Evolutionary conservation across 2,113 vertebrate species (phyloP).

Genomic region (Taurulus bubalis): DNA sequence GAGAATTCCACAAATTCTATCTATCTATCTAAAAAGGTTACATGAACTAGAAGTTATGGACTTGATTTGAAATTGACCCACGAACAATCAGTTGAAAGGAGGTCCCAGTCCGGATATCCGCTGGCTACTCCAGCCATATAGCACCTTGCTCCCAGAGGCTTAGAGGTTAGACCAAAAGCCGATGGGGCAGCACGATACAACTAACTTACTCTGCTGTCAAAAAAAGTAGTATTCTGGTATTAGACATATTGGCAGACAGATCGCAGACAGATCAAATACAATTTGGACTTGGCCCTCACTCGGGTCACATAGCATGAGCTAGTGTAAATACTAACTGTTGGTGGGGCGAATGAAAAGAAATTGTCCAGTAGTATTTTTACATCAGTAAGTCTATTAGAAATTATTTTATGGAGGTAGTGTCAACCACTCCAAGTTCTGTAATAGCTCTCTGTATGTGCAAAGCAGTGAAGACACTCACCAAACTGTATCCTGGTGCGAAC

Average conservation of each 20-base stretch:
- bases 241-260: too few relatives aligned
- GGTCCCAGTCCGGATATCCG: neutral
- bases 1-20: neutral
- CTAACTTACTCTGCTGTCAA: neutral
- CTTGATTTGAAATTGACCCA: neutral
- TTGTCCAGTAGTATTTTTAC: neutral
- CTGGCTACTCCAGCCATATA: neutral
- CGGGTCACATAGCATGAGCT: neutral
- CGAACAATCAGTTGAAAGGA: neutral
- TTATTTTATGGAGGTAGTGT: neutral
- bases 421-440: slow-evolving; percentile 22
- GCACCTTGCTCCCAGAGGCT: too few relatives aligned
- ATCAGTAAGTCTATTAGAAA: neutral
- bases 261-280: too few relatives aligned
- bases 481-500: slow-evolving; percentile 94
- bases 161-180: too few relatives aligned
- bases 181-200: neutral
- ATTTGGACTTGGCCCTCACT: neutral
- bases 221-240: neutral
- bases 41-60: neutral
- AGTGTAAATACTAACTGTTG: neutral
- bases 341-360: neutral
- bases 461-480: slow-evolving; percentile 82
- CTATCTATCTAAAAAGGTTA: slow-evolving; percentile 5
- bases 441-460: slow-evolving; percentile 16